Base-by-base conservation (phyloP, 2,113 vertebrate species). In the Tragelaphus strepsiceros region DNA sequence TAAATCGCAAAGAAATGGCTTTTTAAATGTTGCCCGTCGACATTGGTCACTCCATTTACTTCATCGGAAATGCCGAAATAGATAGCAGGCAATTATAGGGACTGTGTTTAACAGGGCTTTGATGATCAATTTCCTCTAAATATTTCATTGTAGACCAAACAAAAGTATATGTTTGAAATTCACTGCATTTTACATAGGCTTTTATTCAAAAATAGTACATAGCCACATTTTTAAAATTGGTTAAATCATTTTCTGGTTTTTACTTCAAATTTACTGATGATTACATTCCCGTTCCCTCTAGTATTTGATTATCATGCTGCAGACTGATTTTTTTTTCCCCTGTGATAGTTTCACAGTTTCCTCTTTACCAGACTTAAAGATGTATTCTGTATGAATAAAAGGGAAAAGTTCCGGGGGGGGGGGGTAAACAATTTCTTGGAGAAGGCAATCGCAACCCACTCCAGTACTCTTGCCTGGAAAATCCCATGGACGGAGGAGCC, bases 21-120 rank as follows among this genome's bases (percentile, higher is more conserved):
- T 98, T 97, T 97, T 98, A 98, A 97, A 93, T 94, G 84, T 95
- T 98, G 77, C 59, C 94, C 97, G 92, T 96, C 98, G 98, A 98
- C 96, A 96, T 1, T 97, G 98, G 98, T 97, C 97, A 98, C 71
- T 98, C 43, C 39, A 91, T 58, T 96, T 97, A 84, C 56, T 95
- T 94, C 88, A 59, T 17, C 54, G 35, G 96, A 97, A 95, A 97
- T 94, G 78, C 43, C 83, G 87, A 97, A 92, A 91, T 71, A 96
- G 78, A 96, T 80, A 83, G 58, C 30, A 89, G 61, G 58, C 32
- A 96, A 95, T 96, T 98, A 94, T 49, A 96, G 14, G 93, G 96
- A 74, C 24, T 83, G 6, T 21, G 2, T 24, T 94, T 91, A 96
- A 88, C 64, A 90, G 80, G 21, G 8, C 9, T 96, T 43, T 94